Percentiles rank a stretch among this genome's conserved stretches.
phyloP scores from a whole-genome alignment of 2,797 vertebrate species.

The Danio albolineatus region DNA sequence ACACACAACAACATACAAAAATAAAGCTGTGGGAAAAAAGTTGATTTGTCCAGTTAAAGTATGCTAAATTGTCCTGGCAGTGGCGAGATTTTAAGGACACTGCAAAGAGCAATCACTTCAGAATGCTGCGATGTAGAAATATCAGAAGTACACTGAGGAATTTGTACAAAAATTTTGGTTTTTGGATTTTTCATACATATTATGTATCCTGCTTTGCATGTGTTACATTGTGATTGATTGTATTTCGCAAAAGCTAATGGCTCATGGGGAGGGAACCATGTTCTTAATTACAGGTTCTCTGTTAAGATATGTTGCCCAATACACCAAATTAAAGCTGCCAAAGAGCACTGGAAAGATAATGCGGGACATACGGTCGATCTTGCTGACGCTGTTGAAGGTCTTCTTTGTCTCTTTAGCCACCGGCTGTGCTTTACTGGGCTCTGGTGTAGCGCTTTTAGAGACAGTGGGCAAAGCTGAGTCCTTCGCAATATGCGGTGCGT shows the following conservation, averaged over 20 bases:
- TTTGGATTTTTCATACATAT: neutral
- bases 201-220: neutral
- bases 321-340: slow-evolving; percentile 93
- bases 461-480: slow-evolving; percentile 90
- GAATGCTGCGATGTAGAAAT: neutral
- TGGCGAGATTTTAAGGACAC: neutral
- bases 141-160: neutral
- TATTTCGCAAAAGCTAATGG: slow-evolving; percentile 1
- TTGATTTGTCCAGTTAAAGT: neutral
- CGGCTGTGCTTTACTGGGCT: slow-evolving; percentile 82
- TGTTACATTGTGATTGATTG: neutral
- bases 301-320: slow-evolving; percentile 96
- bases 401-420: slow-evolving; percentile 89
- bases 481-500: slow-evolving; percentile 90
- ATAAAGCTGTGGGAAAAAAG: slow-evolving; percentile 25
- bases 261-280: slow-evolving; percentile 82
- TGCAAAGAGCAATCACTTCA: neutral
- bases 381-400: slow-evolving; percentile 96
- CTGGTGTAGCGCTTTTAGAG: slow-evolving; percentile 86
- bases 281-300: slow-evolving; percentile 88
- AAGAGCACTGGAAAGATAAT: slow-evolving; percentile 96
- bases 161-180: neutral
- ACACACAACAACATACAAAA: slow-evolving; percentile 26
- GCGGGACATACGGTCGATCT: slow-evolving; percentile 95
- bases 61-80: slow-evolving; percentile 28